Conservation (phyloP, 1,140 invertebrate genomes). For the Andricus grossulariae region DNA sequence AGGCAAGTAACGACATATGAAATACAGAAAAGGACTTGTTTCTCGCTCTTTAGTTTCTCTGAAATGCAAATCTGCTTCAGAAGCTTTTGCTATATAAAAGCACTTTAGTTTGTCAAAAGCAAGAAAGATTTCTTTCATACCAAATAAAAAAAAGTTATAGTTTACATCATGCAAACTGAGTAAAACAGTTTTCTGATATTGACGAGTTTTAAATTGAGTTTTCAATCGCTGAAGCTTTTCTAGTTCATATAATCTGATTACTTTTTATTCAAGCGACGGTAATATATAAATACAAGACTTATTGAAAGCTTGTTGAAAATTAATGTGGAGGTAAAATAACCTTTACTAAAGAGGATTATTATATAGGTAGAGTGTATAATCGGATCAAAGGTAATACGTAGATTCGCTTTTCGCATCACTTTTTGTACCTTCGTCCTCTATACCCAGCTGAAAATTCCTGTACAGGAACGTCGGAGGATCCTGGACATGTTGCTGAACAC, state of each 20-base stretch:
- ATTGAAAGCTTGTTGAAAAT: not conserved
- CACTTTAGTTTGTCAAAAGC: conserved; percentile 10
- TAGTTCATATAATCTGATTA: not conserved
- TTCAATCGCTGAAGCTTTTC: conserved; percentile 7
- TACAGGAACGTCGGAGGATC: too few species aligned
- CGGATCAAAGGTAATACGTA: too few species aligned
- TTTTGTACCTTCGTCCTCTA: too few species aligned
- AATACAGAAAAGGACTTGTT: not conserved
- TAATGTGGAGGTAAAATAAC: too few species aligned
- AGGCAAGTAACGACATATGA: not conserved
- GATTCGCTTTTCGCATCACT: too few species aligned
- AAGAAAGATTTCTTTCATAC: conserved; percentile 8
- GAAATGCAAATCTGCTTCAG: conserved; percentile 20
- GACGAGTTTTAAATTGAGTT: conserved; percentile 12
- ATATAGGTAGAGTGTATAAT: too few species aligned
- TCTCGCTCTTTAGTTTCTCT: not conserved
- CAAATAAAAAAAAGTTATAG: conserved; percentile 4
- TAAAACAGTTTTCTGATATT: conserved; percentile 17
- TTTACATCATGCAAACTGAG: conserved; percentile 14
- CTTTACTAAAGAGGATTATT: too few species aligned
- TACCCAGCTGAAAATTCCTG: too few species aligned
- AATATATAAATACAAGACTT: not conserved
- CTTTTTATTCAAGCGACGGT: too few species aligned
- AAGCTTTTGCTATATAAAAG: conserved; percentile 11
- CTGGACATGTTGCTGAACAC: too few species aligned